A percentile compares a stretch with the other conserved stretches of the same genome.
Conservation (phyloP, 2,888 invertebrate species). For the Linyphia triangularis region DNA sequence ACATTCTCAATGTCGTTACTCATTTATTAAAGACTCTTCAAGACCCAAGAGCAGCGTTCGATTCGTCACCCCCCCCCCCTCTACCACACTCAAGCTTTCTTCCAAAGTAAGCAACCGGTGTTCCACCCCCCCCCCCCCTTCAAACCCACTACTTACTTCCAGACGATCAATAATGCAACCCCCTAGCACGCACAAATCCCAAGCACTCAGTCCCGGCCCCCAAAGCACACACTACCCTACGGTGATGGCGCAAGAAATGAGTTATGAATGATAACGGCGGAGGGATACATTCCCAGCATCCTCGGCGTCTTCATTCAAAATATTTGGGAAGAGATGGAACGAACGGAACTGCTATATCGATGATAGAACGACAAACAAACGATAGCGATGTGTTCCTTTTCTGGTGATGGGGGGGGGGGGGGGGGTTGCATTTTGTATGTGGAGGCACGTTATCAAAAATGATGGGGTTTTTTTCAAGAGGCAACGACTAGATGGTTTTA, state of each 20-base stretch:
- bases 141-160: neutral
- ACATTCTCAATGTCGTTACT: no score
- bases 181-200: neutral
- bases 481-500: conserved; percentile 11
- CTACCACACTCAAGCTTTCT: neutral
- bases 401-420: neutral
- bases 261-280: conserved; percentile 69
- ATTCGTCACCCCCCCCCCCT: neutral
- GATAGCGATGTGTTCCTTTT: conserved; percentile 39
- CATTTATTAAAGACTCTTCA: no score
- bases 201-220: conserved; percentile 56
- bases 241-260: conserved; percentile 69
- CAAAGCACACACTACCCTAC: conserved; percentile 26
- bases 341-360: conserved; percentile 48
- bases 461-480: conserved; percentile 27
- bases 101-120: conserved; percentile 56
- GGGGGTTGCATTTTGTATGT: conserved; percentile 21
- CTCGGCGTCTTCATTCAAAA: conserved; percentile 57
- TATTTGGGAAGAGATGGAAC: neutral
- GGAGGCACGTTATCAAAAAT: conserved; percentile 63
- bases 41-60: no score
- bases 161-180: conserved; percentile 58
- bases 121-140: conserved; percentile 4
- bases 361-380: conserved; percentile 62
- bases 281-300: conserved; percentile 56